Base-by-base conservation (phyloP, 2,797 vertebrate genomes). In the Phoebastria nigripes region DNA sequence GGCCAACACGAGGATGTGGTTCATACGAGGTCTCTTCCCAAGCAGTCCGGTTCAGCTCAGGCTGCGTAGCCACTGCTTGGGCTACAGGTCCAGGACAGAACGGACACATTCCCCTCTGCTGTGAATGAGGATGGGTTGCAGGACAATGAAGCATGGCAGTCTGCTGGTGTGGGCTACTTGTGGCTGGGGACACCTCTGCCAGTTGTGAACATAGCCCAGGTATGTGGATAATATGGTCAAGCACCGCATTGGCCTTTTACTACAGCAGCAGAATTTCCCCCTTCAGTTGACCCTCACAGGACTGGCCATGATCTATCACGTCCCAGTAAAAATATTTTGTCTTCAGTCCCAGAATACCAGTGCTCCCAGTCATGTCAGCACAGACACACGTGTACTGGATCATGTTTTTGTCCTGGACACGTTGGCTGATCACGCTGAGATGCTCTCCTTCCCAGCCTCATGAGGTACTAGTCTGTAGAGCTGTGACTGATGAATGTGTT, bases 391-490 rank as follows among this genome's bases (percentile, higher is more conserved):
- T 8, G 10, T 12, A 13, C 37, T 22, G 25, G 47, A 2, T 17
- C 18, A 1, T 3, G 42, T 17, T 42, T 42, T 35, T 71, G 19
- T 25, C 16, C 46, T 44, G 66, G 46, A 61, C 26, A 15, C 20
- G 1, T 2, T 11, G 20, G 55, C 37, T 24, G 49, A 35, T 29
- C 3, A 5, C 1, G 2, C 37, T 12, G 66, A 31, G 41, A 28
- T 4, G 9, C 24, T 5, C 22, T 16, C 63, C 42, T 28, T 25
- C 44, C 35, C 31, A 18, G 37, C 46, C 31, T 31, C 3, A 5
- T 2, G 17, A 11, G 26, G 46, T 20, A 8, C 41, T 3, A 22
- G n/a, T 8, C 51, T 2, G 3, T 28, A 15, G 9, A 41, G 42
- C 59, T 46, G 19, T 12, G 22, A 39, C n/a, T 28, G 49, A 72